Evolutionary conservation across 2,888 invertebrate species (phyloP), one percentile per base, ranked within the genome.

Genomic region (Andrena praecox): DNA sequence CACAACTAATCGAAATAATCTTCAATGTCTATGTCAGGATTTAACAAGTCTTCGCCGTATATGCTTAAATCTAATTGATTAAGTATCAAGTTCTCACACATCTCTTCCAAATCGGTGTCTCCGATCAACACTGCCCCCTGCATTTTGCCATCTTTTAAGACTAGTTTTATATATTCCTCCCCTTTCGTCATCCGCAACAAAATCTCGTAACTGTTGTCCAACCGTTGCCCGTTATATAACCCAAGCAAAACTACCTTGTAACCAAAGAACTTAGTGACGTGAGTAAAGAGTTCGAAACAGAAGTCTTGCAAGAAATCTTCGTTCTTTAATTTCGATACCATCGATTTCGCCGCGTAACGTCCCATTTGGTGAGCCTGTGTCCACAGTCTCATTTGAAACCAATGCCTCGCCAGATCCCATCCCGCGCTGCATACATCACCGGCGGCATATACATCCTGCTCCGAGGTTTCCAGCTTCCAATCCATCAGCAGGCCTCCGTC

Each of bases 351-450:
- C 31, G 98, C 98, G 95, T 98, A 99, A 73, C 96, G 96, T 10
- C 99, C 99, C 99, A 99, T 99, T 94, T 99, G 99, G 73, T 99
- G 95, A 0, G 99, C 99, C 94, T 99, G 99, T 0, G 99, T 98
- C 99, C 99, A 99, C 50, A 99, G 94, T 79, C 98, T 96, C 97
- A 99, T 97, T 95, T 99, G 97, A 93, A 98, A 97, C 99, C 99
- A 99, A 91, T 98, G 97, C 31, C 95, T 94, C 0, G 97, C 96
- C 81, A 95, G 92, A 6, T 95, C 92, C 99, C 99, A 99, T 48
- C 95, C 95, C n/a, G 97, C 97, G 85, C 95, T 95, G 90, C 99
- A 99, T 7, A 98, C 97, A 95, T 99, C 99, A 1, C 99, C 99
- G 63, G 99, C 99, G 8, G 99, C 99, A 95, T 96, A 99, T 31